A percentile compares a stretch with the other conserved stretches of the same genome.
These are phyloP conservation scores for Cheilosia vernalis DNA, from an alignment of 2,888 invertebrate genomes.

Conservation along the genomic window DNA sequence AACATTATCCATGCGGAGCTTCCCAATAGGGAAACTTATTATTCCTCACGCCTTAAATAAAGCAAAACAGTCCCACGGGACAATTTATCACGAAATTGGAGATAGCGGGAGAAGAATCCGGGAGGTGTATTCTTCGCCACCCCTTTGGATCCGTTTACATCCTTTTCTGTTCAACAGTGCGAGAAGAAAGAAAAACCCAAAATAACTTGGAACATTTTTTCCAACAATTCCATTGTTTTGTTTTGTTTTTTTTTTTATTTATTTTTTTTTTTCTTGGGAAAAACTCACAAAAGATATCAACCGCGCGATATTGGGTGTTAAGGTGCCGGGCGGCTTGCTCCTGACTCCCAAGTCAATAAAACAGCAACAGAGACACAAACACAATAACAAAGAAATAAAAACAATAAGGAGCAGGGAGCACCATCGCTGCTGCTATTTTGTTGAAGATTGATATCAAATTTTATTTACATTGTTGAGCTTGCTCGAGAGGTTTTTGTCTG, in stretches of 20 bases:
- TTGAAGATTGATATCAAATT: conserved; percentile 72
- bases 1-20: conserved; percentile 33
- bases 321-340: conserved; percentile 45
- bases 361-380: conserved; percentile 35
- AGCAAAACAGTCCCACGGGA: conserved; percentile 55
- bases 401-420: conserved; percentile 56
- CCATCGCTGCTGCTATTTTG: conserved; percentile 49
- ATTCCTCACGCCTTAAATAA: conserved; percentile 33
- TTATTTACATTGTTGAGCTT: conserved; percentile 73
- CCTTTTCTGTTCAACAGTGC: conserved; percentile 33
- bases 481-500: conserved; percentile 40
- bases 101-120: conserved; percentile 24
- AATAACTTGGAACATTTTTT: conserved; percentile 18
- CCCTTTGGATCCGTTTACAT: conserved; percentile 17
- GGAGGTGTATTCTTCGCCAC: background rate
- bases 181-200: conserved; percentile 12
- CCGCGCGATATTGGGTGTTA: conserved; percentile 31
- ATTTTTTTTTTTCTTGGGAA: background rate
- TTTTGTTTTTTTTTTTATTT: background rate
- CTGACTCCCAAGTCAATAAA: conserved; percentile 68
- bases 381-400: conserved; percentile 53
- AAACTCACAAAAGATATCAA: conserved; percentile 30
- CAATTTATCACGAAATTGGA: conserved; percentile 54
- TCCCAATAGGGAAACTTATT: conserved; percentile 55
- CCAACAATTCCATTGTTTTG: background rate